A percentile compares a stretch with the other conserved stretches of the same genome.
Evolutionary conservation across 2,797 vertebrate species (phyloP).

Genomic region (Varecia variegata): DNA sequence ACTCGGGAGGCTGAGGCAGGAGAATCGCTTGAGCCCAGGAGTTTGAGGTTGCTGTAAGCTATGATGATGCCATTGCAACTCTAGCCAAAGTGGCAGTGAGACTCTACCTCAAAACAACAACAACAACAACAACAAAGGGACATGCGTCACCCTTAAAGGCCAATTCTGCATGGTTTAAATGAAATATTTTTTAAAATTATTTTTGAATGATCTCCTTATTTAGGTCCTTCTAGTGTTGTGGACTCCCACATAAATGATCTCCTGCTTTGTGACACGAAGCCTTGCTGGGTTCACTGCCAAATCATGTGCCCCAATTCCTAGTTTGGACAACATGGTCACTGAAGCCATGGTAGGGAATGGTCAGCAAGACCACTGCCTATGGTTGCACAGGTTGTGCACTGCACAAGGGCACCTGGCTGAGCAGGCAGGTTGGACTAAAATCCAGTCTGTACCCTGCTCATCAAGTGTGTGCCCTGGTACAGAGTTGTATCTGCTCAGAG

Average conservation of each 20-base stretch:
- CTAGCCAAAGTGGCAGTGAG: background rate
- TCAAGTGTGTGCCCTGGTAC: background rate
- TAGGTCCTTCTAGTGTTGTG: background rate
- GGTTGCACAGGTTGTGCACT: background rate
- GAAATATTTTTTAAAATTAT: background rate
- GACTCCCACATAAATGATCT: background rate
- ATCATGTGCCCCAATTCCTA: background rate
- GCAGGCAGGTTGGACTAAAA: background rate
- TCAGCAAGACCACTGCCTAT: background rate
- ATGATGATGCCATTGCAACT: background rate
- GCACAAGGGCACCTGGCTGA: background rate
- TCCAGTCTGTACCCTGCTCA: background rate
- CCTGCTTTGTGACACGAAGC: background rate
- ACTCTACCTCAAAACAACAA: background rate
- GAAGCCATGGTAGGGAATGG: background rate
- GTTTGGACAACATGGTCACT: background rate
- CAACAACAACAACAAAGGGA: background rate
- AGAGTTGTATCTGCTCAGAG: background rate
- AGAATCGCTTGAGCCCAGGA: background rate
- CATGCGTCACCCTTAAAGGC: background rate
- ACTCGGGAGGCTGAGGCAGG: background rate
- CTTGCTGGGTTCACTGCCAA: background rate
- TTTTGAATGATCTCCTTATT: background rate
- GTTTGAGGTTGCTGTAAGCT: background rate
- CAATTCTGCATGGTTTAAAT: background rate